Evolutionary conservation across 2,888 invertebrate species (phyloP).

Genomic region (Leptinotarsa haldemani): DNA sequence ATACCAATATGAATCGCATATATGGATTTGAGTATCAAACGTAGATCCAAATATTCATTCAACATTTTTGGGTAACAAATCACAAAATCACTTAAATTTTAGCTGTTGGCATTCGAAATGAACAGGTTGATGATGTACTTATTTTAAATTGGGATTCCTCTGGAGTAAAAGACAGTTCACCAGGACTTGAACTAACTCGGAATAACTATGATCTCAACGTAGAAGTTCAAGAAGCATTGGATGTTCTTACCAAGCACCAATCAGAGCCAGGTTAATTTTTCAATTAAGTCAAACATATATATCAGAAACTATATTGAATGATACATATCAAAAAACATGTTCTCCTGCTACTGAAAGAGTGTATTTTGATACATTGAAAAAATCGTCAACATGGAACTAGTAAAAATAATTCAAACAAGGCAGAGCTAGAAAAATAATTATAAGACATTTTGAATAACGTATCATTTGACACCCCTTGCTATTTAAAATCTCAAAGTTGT

Average conservation of each 20-base stretch:
- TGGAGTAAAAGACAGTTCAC: constrained; percentile 8
- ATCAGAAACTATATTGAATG: not conserved
- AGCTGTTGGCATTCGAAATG: constrained; percentile 4
- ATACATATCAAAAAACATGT: not conserved
- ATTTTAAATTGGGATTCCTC: constrained; percentile 6
- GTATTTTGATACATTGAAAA: not conserved
- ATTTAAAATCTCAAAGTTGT: not conserved
- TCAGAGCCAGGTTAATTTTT: constrained; percentile 1
- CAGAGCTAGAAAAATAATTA: not conserved
- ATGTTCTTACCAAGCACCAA: constrained; percentile 14
- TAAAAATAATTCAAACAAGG: constrained; percentile 3
- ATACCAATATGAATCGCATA: not conserved
- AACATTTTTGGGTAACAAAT: constrained; percentile 1
- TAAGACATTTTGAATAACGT: not conserved
- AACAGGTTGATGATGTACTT: not conserved
- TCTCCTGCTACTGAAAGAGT: not conserved
- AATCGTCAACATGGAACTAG: not conserved
- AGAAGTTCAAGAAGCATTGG: constrained; percentile 9
- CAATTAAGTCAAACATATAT: not conserved
- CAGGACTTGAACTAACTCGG: constrained; percentile 9
- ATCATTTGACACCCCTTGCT: not conserved
- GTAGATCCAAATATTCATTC: not conserved
- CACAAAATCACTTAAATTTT: not conserved
- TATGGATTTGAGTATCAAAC: not conserved
- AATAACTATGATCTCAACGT: constrained; percentile 1